phyloP scores from a whole-genome alignment of 2,888 invertebrate species.

The Germaria angustata region DNA sequence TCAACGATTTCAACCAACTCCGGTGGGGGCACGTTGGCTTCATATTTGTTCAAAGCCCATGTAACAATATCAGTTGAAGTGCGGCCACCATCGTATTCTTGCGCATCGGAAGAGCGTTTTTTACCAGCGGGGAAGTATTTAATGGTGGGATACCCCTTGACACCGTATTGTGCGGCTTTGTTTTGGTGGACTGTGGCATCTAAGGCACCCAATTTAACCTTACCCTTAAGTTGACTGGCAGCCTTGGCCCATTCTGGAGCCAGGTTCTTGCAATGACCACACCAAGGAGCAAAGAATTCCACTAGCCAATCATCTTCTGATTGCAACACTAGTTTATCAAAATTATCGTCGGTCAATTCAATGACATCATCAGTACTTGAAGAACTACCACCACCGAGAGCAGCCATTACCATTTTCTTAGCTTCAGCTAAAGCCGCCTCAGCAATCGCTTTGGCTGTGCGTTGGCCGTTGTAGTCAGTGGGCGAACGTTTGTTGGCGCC shows the following conservation, averaged over 20 bases:
- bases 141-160: constrained; percentile 98
- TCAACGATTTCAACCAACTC: constrained; percentile 87
- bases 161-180: constrained; percentile 90
- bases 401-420: constrained; percentile 86
- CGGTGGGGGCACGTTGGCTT: constrained; percentile 94
- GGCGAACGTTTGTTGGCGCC: constrained; percentile 90
- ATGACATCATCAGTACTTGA: constrained; percentile 83
- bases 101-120: constrained; percentile 85
- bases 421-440: constrained; percentile 91
- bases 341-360: constrained; percentile 97
- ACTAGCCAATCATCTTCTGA: constrained; percentile 98
- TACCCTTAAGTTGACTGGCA: constrained; percentile 96
- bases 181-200: constrained; percentile 95
- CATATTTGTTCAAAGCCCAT: constrained; percentile 92
- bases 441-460: constrained; percentile 92
- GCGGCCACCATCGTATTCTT: constrained; percentile 96
- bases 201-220: constrained; percentile 96
- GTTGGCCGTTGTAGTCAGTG: constrained; percentile 89
- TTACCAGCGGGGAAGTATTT: constrained; percentile 92
- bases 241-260: constrained; percentile 98
- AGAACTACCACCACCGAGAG: constrained; percentile 82
- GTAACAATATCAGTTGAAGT: constrained; percentile 93
- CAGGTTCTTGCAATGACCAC: constrained; percentile 97
- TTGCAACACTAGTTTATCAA: constrained; percentile 92
- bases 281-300: constrained; percentile 98